Evolutionary conservation across 2,113 vertebrate species (phyloP).

Genomic region (Galbula dea): DNA sequence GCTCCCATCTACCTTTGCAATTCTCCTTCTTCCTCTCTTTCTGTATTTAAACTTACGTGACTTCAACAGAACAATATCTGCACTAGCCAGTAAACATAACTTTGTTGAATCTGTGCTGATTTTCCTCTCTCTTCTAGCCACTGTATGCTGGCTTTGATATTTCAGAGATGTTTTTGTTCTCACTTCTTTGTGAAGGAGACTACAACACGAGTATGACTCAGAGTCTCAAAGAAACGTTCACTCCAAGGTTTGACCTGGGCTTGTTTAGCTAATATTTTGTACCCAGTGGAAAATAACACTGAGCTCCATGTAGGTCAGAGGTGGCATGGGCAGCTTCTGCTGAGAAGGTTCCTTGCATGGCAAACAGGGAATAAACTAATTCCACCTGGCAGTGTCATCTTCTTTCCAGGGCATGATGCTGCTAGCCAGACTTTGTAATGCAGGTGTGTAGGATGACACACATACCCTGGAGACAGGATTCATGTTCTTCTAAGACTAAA

Average conservation of each 20-base stretch:
- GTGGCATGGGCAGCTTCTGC: background rate
- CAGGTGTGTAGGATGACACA: background rate
- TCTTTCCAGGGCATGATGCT: background rate
- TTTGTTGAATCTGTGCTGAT: background rate
- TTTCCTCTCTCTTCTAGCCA: background rate
- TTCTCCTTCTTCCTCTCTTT: background rate
- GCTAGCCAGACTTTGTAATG: background rate
- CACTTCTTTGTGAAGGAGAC: background rate
- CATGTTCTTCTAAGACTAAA: background rate
- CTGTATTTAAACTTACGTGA: background rate
- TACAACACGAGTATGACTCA: background rate
- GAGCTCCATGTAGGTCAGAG: background rate
- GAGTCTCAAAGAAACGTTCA: background rate
- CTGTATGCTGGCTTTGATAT: background rate
- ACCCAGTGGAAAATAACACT: background rate
- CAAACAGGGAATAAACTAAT: background rate
- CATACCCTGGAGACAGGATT: conserved; percentile 22
- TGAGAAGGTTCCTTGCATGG: background rate
- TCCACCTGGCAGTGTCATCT: background rate
- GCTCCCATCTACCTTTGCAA: background rate
- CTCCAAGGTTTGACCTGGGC: background rate
- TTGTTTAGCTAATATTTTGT: background rate
- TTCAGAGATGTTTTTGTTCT: background rate
- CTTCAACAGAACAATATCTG: background rate
- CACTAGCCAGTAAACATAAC: background rate